Base-by-base conservation (phyloP, 1,140 invertebrate genomes). In the Oryctes rhinoceros region DNA sequence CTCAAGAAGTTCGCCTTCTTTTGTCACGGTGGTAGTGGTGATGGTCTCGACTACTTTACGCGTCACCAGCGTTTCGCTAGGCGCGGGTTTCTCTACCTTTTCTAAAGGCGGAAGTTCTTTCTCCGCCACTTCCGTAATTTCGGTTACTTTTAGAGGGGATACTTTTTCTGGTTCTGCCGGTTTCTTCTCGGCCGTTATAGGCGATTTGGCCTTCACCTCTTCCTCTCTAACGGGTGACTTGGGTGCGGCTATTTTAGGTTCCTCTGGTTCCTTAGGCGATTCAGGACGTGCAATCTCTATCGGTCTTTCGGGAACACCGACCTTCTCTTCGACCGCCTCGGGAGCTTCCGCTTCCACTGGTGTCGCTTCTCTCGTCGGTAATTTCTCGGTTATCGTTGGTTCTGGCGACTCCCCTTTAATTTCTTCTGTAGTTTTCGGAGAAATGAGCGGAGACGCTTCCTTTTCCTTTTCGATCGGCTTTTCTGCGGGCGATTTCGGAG, bases 401-500 rank as follows among this genome's bases (percentile, higher is more conserved):
- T 20, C 53, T 3, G 48, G 47, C 10, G 78, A 62, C 59, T 15
- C 59, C 4, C n/a, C n/a, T 78, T 78, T 74, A 74, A 53, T 11
- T 78, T 20, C 11, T 78, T 59, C 53, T 78, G 20, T 35, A 49
- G 15, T 10, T 15, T 44, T 18, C 20, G 76, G 76, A 48, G 35
- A 48, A 48, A 48, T 48, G 35, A 48, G 20, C 44, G 39, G 76
- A 77, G 76, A 18, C 44, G 76, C 53, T 3, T 44, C 15, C 44
- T 39, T 11, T 77, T 3, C 47, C 35, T 78, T 78, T 35, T 78
- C 78, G n/a, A 30, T 15, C 4, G 78, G 39, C 24, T 53, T 62
- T 0, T 59, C 53, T 49, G 20, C 39, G n/a, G 35, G 24, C 47
- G 6, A 35, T 13, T 20, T 37, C 24, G 48, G 39, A 11, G 48